Conservation (phyloP, 2,888 invertebrate species). For the Gerris lacustris region DNA sequence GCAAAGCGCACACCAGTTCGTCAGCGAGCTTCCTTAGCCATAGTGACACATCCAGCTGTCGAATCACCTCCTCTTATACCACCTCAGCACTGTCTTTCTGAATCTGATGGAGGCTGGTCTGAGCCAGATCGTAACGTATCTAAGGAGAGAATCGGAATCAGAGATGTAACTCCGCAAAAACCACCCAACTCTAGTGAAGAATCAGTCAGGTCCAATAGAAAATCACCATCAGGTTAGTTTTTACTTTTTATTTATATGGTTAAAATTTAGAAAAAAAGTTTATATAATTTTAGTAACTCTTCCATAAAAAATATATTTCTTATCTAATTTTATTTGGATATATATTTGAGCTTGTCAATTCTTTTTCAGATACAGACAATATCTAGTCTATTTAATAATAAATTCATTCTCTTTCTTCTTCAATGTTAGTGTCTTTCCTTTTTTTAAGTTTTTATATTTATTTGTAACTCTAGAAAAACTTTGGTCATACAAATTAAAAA, state of each 20-base stretch:
- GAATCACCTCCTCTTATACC: background rate
- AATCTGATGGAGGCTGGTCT: constrained; percentile 72
- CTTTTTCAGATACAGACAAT: too few relatives aligned
- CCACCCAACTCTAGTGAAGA: constrained; percentile 14
- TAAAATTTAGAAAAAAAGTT: constrained; percentile 19
- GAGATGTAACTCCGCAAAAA: constrained; percentile 26
- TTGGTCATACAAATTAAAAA: too few relatives aligned
- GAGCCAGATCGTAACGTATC: constrained; percentile 76
- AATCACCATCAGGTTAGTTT: constrained; percentile 11
- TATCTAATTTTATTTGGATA: too few relatives aligned
- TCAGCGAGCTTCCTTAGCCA: constrained; percentile 14
- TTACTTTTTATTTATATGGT: constrained; percentile 1
- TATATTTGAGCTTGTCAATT: too few relatives aligned
- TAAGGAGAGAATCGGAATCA: constrained; percentile 57
- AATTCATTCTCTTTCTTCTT: too few relatives aligned
- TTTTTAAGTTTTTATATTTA: too few relatives aligned
- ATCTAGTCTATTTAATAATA: too few relatives aligned
- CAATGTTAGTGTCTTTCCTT: too few relatives aligned
- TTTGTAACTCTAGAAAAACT: too few relatives aligned
- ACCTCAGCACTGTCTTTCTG: constrained; percentile 42
- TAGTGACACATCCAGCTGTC: background rate
- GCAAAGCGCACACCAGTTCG: background rate
- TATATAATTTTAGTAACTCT: too few relatives aligned
- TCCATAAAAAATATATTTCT: too few relatives aligned
- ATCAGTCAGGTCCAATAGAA: constrained; percentile 15